These are phyloP conservation scores for Drosophila navojoa DNA, from an alignment of 1,140 invertebrate species.

Conservation along the genomic window DNA sequence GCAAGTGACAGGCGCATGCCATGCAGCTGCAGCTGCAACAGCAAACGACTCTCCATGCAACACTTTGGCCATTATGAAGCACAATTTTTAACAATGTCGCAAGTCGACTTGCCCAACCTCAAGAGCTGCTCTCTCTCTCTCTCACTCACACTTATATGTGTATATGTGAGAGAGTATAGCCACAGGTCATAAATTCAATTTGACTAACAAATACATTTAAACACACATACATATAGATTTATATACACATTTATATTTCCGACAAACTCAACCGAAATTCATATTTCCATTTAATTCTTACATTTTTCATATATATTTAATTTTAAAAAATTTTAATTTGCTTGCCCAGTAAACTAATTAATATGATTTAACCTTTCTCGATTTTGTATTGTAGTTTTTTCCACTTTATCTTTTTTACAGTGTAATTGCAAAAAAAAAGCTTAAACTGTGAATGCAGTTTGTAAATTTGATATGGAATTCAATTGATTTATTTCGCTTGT, in stretches of 20 bases:
- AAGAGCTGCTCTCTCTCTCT: background rate
- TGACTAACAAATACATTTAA: conserved; percentile 67
- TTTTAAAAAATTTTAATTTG: conserved; percentile 26
- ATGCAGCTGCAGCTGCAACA: conserved; percentile 43
- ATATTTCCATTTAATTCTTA: conserved; percentile 52
- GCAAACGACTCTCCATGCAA: conserved; percentile 39
- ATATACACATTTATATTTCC: conserved; percentile 4
- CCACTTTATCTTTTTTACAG: background rate
- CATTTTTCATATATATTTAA: too few species aligned
- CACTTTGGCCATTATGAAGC: conserved; percentile 71
- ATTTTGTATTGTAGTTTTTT: conserved; percentile 48
- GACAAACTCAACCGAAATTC: conserved; percentile 30
- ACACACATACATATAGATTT: conserved; percentile 5
- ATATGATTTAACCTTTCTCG: conserved; percentile 62
- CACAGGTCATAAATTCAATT: conserved; percentile 82
- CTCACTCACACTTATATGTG: conserved; percentile 3
- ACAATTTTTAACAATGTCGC: conserved; percentile 77
- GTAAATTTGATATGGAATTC: conserved; percentile 62
- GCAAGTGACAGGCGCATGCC: conserved; percentile 56
- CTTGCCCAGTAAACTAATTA: conserved; percentile 71
- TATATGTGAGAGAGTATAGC: conserved; percentile 50
- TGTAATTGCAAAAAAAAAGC: conserved; percentile 29
- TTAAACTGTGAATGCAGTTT: conserved; percentile 7
- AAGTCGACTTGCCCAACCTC: conserved; percentile 39
- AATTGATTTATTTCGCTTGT: conserved; percentile 35